Base-by-base conservation (phyloP, 1,140 invertebrate species). In the Drosophila mayri region DNA sequence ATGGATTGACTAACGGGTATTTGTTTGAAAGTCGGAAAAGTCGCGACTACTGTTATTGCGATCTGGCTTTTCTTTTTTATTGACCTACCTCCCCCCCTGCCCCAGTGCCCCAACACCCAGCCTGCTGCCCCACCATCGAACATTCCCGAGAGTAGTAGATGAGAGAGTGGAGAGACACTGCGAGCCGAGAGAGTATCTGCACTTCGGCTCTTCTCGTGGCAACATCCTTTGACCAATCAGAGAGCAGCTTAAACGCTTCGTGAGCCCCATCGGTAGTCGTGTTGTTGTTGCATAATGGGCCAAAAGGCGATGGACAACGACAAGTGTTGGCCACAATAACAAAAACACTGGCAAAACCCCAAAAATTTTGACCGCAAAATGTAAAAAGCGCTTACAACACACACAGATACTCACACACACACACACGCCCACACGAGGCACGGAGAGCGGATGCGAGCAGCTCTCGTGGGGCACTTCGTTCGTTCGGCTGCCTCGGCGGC, bases 241-340 rank as follows among this genome's bases (percentile, higher is more conserved):
- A 83, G 71, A 62, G 52, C 73, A 37, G 65, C 74, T 52, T 54
- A 28, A n/a, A 22, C 20, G 35, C 76, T 77, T 78, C 76, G 76
- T 54, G 74, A 35, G 30, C 25, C 18, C 9, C 20, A 66, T 75
- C 59, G 67, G 30, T 52, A 25, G 25, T 11, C 35, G 30, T 25
- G 71, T 61, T 84, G 76, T 82, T 70, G 80, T 87, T 87, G 83
- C 83, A 82, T 87, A 83, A 87, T 86, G 83, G 83, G 18, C 58
- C 52, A 63, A 62, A 61, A 52, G 49, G 49, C 78, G 70, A 76
- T 44, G 64, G 52, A 68, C 68, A 49, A 37, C 72, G 73, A 76
- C 73, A 76, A 76, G 73, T 76, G 73, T 65, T 76, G 71, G 30
- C 60, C 63, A 47, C 22, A 38, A 16, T 2, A 28, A 6, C 8